Percentiles rank a stretch among this genome's conserved stretches.
These are phyloP conservation scores for Dynastes grantii DNA, from an alignment of 2,888 invertebrate genomes.

Conservation along the genomic window DNA sequence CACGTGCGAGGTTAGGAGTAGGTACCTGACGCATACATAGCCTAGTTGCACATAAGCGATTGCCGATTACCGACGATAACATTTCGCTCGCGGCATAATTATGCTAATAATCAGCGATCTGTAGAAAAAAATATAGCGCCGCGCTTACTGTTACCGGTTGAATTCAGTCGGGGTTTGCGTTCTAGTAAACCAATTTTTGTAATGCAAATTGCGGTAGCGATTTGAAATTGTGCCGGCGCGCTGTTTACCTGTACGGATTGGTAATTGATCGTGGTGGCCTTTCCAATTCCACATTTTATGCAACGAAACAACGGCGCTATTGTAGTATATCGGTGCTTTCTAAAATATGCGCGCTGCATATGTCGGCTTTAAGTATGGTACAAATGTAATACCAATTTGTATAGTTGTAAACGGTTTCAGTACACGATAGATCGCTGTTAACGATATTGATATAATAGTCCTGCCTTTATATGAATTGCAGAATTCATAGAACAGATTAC, in stretches of 20 bases:
- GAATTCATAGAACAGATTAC: too few relatives aligned
- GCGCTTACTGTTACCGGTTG: background rate
- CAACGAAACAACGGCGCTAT: conserved; percentile 24
- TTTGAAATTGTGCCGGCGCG: background rate
- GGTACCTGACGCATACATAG: background rate
- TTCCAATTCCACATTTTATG: conserved; percentile 34
- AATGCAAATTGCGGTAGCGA: conserved; percentile 40
- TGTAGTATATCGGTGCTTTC: conserved; percentile 35
- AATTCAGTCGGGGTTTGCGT: conserved; percentile 13
- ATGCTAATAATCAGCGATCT: conserved; percentile 23
- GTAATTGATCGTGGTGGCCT: conserved; percentile 12
- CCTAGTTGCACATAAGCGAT: background rate
- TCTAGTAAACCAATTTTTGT: conserved; percentile 39
- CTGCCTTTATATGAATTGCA: too few relatives aligned
- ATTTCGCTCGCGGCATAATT: conserved; percentile 8
- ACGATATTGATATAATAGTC: background rate
- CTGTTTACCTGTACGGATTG: conserved; percentile 19
- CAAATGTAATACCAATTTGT: conserved; percentile 22
- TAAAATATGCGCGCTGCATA: conserved; percentile 20
- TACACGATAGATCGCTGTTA: background rate
- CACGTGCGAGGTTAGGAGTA: background rate
- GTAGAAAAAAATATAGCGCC: conserved; percentile 8
- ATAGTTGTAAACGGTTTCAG: background rate
- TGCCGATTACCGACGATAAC: background rate
- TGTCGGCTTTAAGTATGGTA: background rate